These are phyloP conservation scores for Helicoverpa zea DNA, from an alignment of 1,140 invertebrate species.

Conservation along the genomic window DNA sequence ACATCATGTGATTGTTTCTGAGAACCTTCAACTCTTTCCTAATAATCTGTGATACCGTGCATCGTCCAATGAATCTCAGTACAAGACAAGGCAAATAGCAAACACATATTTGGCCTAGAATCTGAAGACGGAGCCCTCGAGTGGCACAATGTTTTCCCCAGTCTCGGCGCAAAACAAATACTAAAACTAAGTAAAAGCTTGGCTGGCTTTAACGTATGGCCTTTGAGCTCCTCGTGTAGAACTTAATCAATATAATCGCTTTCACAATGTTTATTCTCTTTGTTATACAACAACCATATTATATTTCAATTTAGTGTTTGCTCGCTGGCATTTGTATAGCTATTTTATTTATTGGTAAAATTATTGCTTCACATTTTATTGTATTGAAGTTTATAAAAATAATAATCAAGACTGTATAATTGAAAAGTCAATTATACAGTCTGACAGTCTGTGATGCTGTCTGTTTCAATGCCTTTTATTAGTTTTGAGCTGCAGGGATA, in stretches of 20 bases:
- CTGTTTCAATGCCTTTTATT: no score
- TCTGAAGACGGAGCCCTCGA: constrained; percentile 23
- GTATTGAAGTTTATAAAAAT: neutral
- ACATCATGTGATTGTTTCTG: no score
- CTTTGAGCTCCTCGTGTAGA: constrained; percentile 23
- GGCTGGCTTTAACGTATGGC: constrained; percentile 33
- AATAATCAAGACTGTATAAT: no score
- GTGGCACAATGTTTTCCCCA: constrained; percentile 30
- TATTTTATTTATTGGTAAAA: constrained; percentile 27
- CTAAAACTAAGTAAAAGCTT: constrained; percentile 41
- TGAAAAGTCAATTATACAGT: no score
- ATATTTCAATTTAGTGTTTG: constrained; percentile 16
- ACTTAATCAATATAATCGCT: constrained; percentile 44
- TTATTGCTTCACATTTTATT: neutral
- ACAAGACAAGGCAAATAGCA: constrained; percentile 38
- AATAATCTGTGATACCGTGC: constrained; percentile 10
- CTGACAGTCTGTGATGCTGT: no score
- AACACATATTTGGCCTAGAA: constrained; percentile 39
- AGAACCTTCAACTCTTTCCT: neutral
- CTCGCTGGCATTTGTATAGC: constrained; percentile 8
- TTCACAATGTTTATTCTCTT: constrained; percentile 38
- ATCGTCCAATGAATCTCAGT: neutral
- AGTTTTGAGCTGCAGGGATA: no score
- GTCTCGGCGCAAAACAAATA: constrained; percentile 35
- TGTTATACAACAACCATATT: constrained; percentile 16